Conservation (phyloP, 2,797 vertebrate species). For the Furcifer pardalis region DNA sequence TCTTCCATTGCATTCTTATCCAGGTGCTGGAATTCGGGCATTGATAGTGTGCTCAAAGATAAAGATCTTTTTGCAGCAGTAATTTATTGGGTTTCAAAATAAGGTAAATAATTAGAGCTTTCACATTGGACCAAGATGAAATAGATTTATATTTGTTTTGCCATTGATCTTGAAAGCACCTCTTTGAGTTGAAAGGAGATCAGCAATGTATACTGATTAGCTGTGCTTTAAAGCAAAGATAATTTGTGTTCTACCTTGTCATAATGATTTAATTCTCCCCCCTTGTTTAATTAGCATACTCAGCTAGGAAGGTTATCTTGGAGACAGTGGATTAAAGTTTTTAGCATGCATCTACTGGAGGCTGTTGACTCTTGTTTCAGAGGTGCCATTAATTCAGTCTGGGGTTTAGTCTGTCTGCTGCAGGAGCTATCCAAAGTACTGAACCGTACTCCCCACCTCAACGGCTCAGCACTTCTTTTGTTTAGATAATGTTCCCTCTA, state of each 20-base stretch:
- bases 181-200: conserved; percentile 20
- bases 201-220: conserved; percentile 11
- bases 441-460: no score
- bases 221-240: conserved; percentile 10
- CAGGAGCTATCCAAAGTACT: no score
- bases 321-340: not conserved
- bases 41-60: conserved; percentile 1
- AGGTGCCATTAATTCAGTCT: no score
- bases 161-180: conserved; percentile 23
- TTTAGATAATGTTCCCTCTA: no score
- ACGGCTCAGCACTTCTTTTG: no score
- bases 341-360: not conserved
- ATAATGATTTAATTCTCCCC: conserved; percentile 23
- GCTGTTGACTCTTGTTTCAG: no score
- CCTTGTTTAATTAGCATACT: conserved; percentile 19
- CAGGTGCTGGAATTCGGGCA: not conserved
- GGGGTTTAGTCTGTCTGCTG: no score
- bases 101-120: conserved; percentile 30
- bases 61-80: conserved; percentile 13
- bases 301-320: conserved; percentile 8
- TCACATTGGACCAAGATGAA: conserved; percentile 9
- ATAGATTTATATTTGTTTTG: not conserved
- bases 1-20: conserved; percentile 5
- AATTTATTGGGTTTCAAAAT: conserved; percentile 32
- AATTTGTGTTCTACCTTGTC: conserved; percentile 25